Percentiles rank a stretch among this genome's conserved stretches.
These are phyloP conservation scores for Lipotes vexillifer DNA, from an alignment of 2,113 vertebrate genomes.

Conservation along the genomic window DNA sequence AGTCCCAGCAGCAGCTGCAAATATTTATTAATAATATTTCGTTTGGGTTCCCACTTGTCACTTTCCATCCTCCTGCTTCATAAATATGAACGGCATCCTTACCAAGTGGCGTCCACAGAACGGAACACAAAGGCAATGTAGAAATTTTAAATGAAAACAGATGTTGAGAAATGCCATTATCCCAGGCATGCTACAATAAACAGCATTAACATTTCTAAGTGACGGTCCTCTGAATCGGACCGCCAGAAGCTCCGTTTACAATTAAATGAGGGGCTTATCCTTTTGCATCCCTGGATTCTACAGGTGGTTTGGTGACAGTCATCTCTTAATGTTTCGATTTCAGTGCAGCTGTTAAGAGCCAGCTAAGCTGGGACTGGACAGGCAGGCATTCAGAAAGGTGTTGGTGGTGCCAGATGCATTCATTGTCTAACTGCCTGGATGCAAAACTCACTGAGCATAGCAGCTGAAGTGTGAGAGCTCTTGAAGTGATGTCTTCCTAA, in stretches of 20 bases:
- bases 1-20: constrained; percentile 90
- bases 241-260: neutral
- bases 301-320: constrained; percentile 5
- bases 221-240: neutral
- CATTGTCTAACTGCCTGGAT: constrained; percentile 27
- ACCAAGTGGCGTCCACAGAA: neutral
- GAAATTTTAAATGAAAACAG: constrained; percentile 70
- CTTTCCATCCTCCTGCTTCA: constrained; percentile 68
- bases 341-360: neutral
- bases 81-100: constrained; percentile 65
- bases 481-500: constrained; percentile 38
- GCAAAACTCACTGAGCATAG: constrained; percentile 1
- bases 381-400: constrained; percentile 25
- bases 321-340: constrained; percentile 30
- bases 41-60: constrained; percentile 81
- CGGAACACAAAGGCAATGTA: constrained; percentile 36
- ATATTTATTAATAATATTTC: constrained; percentile 87
- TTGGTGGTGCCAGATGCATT: neutral
- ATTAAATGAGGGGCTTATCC: constrained; percentile 28
- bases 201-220: constrained; percentile 51
- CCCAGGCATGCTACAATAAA: constrained; percentile 38
- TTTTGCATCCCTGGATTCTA: constrained; percentile 10
- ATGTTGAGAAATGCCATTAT: constrained; percentile 65
- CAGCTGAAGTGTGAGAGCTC: constrained; percentile 4
- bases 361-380: constrained; percentile 26